A percentile compares a stretch with the other conserved stretches of the same genome.
Evolutionary conservation across 2,888 invertebrate species (phyloP).

Genomic region (Cantharis flavilabris): DNA sequence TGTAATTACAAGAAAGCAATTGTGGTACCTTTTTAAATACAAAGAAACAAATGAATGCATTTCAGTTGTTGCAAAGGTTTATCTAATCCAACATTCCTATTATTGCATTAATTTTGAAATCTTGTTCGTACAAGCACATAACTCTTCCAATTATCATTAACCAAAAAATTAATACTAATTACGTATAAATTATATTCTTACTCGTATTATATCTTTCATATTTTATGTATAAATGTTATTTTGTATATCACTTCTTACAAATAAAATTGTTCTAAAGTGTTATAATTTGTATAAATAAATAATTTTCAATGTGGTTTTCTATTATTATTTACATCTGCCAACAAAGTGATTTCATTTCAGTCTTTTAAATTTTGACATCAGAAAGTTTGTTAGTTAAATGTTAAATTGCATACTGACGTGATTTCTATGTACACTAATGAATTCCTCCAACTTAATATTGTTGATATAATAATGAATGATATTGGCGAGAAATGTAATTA

Average conservation of each 20-base stretch:
- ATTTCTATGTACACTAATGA: too few species aligned
- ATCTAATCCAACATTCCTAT: constrained; percentile 47
- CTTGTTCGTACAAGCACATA: constrained; percentile 38
- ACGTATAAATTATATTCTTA: constrained; percentile 23
- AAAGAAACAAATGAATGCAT: constrained; percentile 13
- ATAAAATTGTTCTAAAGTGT: constrained; percentile 36
- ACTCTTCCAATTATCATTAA: constrained; percentile 43
- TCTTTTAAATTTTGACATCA: too few species aligned
- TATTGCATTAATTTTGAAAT: constrained; percentile 40
- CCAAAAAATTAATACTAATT: constrained; percentile 14
- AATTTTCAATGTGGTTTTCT: constrained; percentile 20
- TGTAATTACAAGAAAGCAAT: neutral
- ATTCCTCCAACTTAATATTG: too few species aligned
- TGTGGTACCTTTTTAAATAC: neutral
- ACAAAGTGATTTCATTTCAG: too few species aligned
- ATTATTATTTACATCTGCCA: too few species aligned
- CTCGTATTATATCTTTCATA: constrained; percentile 35
- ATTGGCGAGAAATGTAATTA: too few species aligned
- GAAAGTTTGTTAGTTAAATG: too few species aligned
- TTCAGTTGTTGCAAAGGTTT: constrained; percentile 43
- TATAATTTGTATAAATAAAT: constrained; percentile 39
- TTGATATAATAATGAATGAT: too few species aligned
- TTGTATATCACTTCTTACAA: constrained; percentile 47
- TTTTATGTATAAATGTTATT: constrained; percentile 49
- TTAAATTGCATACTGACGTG: too few species aligned